phyloP scores from a whole-genome alignment of 2,888 invertebrate genomes.

The Phlogophora meticulosa region DNA sequence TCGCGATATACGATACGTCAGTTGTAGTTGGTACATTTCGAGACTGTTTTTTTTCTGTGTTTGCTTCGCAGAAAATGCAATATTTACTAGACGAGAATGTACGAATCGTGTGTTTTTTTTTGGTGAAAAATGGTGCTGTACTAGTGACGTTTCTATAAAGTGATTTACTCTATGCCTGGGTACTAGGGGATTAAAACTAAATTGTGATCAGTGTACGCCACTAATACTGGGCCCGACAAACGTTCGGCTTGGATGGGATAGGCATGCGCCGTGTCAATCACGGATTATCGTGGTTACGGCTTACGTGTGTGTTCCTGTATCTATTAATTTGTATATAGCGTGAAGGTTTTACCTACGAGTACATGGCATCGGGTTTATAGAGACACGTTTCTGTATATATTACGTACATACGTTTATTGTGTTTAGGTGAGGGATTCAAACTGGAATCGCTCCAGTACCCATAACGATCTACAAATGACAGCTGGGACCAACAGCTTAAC shows the following conservation, averaged over 20 bases:
- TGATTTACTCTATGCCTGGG: background rate
- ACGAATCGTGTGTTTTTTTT: too few relatives aligned
- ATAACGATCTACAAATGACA: too few relatives aligned
- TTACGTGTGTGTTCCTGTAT: constrained; percentile 19
- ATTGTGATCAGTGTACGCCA: constrained; percentile 64
- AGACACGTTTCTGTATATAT: background rate
- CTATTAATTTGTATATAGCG: constrained; percentile 19
- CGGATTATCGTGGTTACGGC: constrained; percentile 48
- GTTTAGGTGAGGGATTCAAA: background rate
- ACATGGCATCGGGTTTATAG: constrained; percentile 1
- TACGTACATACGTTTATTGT: background rate
- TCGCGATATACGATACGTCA: too few relatives aligned
- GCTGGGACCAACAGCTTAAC: too few relatives aligned
- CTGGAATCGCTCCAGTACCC: too few relatives aligned
- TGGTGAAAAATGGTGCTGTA: too few relatives aligned
- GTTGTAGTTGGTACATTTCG: too few relatives aligned
- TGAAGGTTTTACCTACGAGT: background rate
- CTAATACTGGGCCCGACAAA: constrained; percentile 54
- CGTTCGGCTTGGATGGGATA: constrained; percentile 16
- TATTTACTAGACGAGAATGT: too few relatives aligned
- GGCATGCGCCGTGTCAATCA: constrained; percentile 52
- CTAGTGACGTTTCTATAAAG: constrained; percentile 22
- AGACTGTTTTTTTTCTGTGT: too few relatives aligned
- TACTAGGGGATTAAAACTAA: constrained; percentile 62
- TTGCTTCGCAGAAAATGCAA: too few relatives aligned